These are phyloP conservation scores for Margaritifera margaritifera DNA, from an alignment of 2,888 invertebrate species.

Conservation along the genomic window DNA sequence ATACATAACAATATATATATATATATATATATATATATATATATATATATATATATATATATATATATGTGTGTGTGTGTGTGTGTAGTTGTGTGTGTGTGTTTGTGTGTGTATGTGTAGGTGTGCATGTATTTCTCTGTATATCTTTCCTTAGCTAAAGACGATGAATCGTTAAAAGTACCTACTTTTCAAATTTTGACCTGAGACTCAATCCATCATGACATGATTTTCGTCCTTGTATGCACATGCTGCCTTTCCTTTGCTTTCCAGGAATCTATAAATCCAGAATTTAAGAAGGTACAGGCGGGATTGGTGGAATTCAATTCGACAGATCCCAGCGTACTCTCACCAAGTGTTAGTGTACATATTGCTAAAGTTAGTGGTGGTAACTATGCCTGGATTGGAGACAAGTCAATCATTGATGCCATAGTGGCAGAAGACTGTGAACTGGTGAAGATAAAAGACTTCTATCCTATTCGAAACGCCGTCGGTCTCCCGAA, in stretches of 20 bases:
- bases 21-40: too few relatives aligned
- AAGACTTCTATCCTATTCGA: conserved; percentile 55
- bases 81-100: too few relatives aligned
- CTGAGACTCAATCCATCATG: too few relatives aligned
- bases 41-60: too few relatives aligned
- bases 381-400: conserved; percentile 30
- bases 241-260: not conserved
- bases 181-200: too few relatives aligned
- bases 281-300: conserved; percentile 32
- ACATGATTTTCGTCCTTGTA: too few relatives aligned
- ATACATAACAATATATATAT: too few relatives aligned
- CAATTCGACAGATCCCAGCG: conserved; percentile 43
- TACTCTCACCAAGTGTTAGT: conserved; percentile 29
- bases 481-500: conserved; percentile 61
- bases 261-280: conserved; percentile 35
- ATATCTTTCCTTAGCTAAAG: too few relatives aligned
- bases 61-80: too few relatives aligned
- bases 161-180: too few relatives aligned
- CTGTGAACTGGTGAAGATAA: conserved; percentile 58
- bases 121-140: too few relatives aligned
- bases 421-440: conserved; percentile 45
- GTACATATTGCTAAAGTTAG: conserved; percentile 50
- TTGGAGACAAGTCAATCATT: conserved; percentile 50
- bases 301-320: conserved; percentile 46
- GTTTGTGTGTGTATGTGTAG: too few relatives aligned